Evolutionary conservation across 2,113 vertebrate genomes (phyloP).

Genomic region (Dryoscopus gambensis): DNA sequence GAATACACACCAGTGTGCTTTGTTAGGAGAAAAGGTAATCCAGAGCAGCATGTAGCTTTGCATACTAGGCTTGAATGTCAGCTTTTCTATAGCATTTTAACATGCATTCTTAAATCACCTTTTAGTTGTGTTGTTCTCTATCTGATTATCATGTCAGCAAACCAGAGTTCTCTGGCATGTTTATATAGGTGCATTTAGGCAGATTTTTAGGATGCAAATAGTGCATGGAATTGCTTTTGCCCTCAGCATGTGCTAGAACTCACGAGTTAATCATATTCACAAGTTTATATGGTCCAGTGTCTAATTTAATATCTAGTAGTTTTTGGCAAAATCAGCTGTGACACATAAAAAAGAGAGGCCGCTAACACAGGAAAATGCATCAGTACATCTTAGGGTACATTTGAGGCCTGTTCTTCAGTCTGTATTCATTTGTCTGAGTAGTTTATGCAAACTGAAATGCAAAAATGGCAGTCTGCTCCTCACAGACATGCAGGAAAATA

Average conservation of each 20-base stretch:
- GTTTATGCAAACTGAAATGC: background rate
- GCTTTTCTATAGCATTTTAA: background rate
- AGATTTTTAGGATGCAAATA: background rate
- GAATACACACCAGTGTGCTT: accelerated
- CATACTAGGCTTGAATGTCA: background rate
- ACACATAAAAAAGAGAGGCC: background rate
- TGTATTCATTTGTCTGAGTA: background rate
- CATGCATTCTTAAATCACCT: background rate
- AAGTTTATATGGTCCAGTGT: background rate
- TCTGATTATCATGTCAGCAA: background rate
- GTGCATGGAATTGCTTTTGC: background rate
- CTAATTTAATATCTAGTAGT: background rate
- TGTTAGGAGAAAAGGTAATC: background rate
- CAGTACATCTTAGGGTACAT: background rate
- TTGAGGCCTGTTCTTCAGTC: background rate
- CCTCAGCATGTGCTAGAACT: background rate
- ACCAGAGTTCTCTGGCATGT: background rate
- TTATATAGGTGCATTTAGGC: background rate
- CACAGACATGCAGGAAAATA: background rate
- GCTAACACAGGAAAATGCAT: background rate
- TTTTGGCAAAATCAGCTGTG: background rate
- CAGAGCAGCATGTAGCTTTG: background rate
- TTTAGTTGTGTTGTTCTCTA: background rate
- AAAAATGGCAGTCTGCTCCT: background rate
- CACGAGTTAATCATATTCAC: background rate